These are phyloP conservation scores for Platycnemis pennipes DNA, from an alignment of 2,888 invertebrate genomes.

Conservation along the genomic window DNA sequence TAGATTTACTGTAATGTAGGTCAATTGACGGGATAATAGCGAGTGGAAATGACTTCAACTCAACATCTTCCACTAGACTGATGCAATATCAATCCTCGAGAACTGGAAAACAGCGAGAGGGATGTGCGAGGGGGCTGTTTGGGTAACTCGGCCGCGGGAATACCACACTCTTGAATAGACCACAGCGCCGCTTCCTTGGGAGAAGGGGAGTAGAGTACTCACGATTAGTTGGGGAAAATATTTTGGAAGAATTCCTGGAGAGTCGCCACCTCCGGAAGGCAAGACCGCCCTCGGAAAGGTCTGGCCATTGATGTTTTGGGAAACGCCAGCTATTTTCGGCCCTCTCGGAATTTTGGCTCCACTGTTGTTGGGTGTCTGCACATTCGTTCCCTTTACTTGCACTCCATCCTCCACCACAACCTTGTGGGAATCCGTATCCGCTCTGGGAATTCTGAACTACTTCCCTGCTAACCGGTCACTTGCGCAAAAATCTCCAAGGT, in stretches of 20 bases:
- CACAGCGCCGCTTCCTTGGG: background rate
- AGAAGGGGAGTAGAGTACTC: background rate
- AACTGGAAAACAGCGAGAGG: too few relatives aligned
- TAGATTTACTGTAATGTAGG: too few relatives aligned
- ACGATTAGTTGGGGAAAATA: background rate
- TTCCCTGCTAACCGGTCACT: background rate
- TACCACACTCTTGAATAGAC: background rate
- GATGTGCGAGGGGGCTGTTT: background rate
- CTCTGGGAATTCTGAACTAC: background rate
- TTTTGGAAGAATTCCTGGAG: background rate
- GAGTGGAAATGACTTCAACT: background rate
- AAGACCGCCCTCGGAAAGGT: background rate
- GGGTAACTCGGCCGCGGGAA: background rate
- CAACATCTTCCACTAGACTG: too few relatives aligned
- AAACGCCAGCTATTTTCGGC: background rate
- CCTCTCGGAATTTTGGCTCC: background rate
- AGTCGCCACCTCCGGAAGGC: background rate
- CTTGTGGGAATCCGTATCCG: background rate
- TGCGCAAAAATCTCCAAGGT: background rate
- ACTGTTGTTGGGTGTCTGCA: background rate
- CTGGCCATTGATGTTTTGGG: slow-evolving; percentile 14
- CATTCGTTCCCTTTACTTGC: too few relatives aligned
- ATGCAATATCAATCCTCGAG: too few relatives aligned
- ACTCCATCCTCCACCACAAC: background rate
- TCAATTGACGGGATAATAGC: too few relatives aligned